phyloP scores from a whole-genome alignment of 2,797 vertebrate genomes.

The Tragelaphus oryx region DNA sequence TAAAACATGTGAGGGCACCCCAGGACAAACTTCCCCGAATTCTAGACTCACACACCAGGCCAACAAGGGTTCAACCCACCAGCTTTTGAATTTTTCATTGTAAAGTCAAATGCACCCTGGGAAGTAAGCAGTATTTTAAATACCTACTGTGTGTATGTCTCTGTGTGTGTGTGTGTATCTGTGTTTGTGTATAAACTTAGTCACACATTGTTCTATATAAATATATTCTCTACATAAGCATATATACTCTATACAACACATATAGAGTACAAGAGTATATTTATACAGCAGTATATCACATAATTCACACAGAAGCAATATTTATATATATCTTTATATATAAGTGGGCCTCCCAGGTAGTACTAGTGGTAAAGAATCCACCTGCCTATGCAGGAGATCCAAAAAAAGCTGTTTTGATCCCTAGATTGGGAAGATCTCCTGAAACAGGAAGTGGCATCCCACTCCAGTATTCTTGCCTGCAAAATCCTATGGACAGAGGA shows the following conservation, averaged over 20 bases:
- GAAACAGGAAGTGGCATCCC: not conserved
- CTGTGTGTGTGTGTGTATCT: not conserved
- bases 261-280: not conserved
- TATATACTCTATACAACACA: not conserved
- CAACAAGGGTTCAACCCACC: not conserved
- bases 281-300: not conserved
- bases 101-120: not conserved
- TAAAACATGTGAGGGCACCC: not conserved
- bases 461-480: not conserved
- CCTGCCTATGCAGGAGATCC: not conserved
- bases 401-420: not conserved
- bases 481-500: not conserved
- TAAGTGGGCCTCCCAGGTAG: not conserved
- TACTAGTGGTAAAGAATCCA: not conserved
- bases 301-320: not conserved
- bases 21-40: rapidly evolving
- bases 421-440: not conserved
- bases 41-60: rapidly evolving
- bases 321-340: not conserved
- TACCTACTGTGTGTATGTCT: not conserved
- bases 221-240: not conserved
- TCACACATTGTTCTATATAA: not conserved
- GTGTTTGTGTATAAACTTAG: not conserved
- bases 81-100: rapidly evolving
- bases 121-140: not conserved